Evolutionary conservation across 2,113 vertebrate species (phyloP), one percentile per base, ranked within the genome.

Genomic region (Amphiprion ocellaris): DNA sequence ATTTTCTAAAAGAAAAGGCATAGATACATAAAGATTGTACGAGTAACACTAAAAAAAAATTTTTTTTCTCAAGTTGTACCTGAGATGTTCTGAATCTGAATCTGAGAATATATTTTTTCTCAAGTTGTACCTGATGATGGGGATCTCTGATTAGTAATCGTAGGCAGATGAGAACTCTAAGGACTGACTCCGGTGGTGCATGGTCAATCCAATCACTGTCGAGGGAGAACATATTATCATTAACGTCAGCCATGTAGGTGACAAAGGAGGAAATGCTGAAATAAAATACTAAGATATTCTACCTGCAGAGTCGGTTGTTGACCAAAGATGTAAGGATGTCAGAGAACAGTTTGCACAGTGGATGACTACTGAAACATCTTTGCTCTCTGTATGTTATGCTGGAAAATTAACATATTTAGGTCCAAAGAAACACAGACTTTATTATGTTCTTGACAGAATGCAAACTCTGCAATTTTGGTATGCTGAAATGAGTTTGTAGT

Each of bases 281-380:
- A 5, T 14, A 52, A 10, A 16, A 16, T 41, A 1, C 30, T 28
- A 24, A 9, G 7, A 14, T 10, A 14, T 15, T 73, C 83, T 91
- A 98, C 96, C 96, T 97, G 96, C 94, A 96, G 71, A 99, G 94
- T 77, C 96, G 93, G 74, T 97, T 96, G 90, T 94, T 96, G 83
- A 97, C 89, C 90, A 97, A 89, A 67, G 94, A 91, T 5, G 58
- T 85, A 60, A 98, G 96, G 81, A 97, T 96, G 21, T 95, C 88
- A 21, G 94, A 92, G 94, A 99, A 99, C 14, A 96, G 69, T 39
- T 87, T 87, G 15, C 80, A 82, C 54, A 95, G 91, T 0, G 94
- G 93, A 71, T 96, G 95, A 59, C 91, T 91, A 83, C 94, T 96
- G 92, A 97, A 97, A 91, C 94, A 93, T 88, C 96, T 96, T 78